phyloP scores from a whole-genome alignment of 2,113 vertebrate species.

The Agapornis roseicollis region DNA sequence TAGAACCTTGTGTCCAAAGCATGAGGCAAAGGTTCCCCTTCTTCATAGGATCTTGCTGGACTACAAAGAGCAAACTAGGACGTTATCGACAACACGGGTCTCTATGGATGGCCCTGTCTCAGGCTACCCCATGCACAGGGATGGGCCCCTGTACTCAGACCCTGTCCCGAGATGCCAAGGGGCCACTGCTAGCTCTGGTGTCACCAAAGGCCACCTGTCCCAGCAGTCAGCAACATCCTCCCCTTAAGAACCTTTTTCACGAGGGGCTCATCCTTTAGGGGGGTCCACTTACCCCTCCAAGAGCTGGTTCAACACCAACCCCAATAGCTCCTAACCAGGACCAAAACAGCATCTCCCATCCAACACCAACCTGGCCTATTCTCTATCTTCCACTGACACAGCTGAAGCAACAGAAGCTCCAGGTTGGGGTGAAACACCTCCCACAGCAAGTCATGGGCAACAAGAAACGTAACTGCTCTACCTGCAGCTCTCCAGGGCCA shows the following conservation, averaged over 20 bases:
- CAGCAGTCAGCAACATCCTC: not conserved
- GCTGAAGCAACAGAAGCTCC: too few species aligned
- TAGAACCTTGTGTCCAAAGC: not conserved
- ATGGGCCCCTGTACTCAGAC: not conserved
- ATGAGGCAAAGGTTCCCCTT: not conserved
- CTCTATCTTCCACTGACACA: not conserved
- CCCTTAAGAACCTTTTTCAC: not conserved
- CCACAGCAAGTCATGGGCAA: not conserved
- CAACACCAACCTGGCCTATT: fast-evolving
- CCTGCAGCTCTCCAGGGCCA: not conserved
- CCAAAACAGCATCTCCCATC: fast-evolving
- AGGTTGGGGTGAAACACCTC: not conserved
- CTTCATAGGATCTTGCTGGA: not conserved
- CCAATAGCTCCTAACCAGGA: not conserved
- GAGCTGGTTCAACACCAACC: not conserved
- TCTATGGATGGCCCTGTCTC: not conserved
- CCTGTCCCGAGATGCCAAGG: fast-evolving
- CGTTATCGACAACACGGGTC: not conserved
- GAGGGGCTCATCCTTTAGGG: too few species aligned
- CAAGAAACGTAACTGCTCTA: not conserved
- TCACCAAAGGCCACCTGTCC: not conserved
- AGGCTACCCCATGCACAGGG: not conserved
- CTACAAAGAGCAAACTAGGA: not conserved
- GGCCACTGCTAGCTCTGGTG: not conserved
- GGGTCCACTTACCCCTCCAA: not conserved